Conservation (phyloP, 2,797 vertebrate species). For the Etheostoma perlongum region DNA sequence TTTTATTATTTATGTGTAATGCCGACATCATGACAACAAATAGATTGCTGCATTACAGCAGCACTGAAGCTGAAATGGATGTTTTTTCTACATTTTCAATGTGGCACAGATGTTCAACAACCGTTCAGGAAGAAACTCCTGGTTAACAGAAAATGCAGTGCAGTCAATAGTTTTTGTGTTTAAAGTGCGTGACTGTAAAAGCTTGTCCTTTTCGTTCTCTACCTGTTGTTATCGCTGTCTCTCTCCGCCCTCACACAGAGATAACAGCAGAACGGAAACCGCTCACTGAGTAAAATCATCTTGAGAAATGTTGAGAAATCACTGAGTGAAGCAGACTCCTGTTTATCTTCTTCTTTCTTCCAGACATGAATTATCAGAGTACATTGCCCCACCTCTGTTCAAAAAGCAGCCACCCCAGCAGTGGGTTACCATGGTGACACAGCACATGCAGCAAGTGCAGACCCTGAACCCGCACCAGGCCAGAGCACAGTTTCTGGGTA, state of each 20-base stretch:
- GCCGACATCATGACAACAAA: neutral
- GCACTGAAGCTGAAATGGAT: neutral
- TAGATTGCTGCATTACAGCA: neutral
- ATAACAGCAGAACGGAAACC: conserved; percentile 32
- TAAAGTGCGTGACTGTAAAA: conserved; percentile 23
- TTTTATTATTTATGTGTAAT: conserved; percentile 5
- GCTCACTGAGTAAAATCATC: conserved; percentile 46
- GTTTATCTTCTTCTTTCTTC: conserved; percentile 52
- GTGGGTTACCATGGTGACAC: conserved; percentile 92
- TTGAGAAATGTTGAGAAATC: conserved; percentile 45
- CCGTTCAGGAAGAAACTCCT: neutral
- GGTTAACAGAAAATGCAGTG: conserved; percentile 14
- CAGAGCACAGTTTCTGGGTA: conserved; percentile 95
- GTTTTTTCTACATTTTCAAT: neutral
- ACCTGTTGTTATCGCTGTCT: conserved; percentile 25
- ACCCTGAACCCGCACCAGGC: conserved; percentile 93
- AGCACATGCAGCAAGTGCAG: conserved; percentile 92
- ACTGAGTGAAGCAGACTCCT: conserved; percentile 38
- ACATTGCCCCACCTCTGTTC: conserved; percentile 90
- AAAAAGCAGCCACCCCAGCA: conserved; percentile 87
- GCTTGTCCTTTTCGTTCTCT: conserved; percentile 8
- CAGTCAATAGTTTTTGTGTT: conserved; percentile 23
- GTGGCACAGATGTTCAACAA: neutral
- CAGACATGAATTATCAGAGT: conserved; percentile 93
- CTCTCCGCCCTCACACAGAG: conserved; percentile 8